Percentiles rank a stretch among this genome's conserved stretches.
These are phyloP conservation scores for Petromus typicus DNA, from an alignment of 2,113 vertebrate species.

Conservation along the genomic window DNA sequence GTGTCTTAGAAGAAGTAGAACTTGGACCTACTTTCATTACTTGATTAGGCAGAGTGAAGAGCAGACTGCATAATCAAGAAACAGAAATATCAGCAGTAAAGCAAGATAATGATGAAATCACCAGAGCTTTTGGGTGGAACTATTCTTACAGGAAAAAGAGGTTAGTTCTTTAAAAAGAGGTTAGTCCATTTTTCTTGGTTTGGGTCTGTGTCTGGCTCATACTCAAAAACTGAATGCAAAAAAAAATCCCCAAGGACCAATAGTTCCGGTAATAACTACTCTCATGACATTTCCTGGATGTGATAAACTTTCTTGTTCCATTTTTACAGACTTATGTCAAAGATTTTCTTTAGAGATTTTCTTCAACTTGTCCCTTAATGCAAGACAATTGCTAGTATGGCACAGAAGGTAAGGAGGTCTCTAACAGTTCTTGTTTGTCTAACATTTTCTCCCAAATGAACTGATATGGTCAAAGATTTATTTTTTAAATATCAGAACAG, in stretches of 20 bases:
- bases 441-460: neutral
- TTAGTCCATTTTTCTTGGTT: too few species aligned
- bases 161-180: neutral
- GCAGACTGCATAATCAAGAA: neutral
- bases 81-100: neutral
- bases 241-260: conserved; percentile 71
- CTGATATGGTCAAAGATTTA: neutral
- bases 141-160: neutral
- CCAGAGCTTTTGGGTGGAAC: neutral
- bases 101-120: neutral
- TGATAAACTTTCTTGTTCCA: conserved; percentile 45
- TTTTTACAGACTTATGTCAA: conserved; percentile 52
- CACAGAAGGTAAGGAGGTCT: neutral
- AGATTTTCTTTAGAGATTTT: conserved; percentile 40
- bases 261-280: conserved; percentile 74
- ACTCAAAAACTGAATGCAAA: conserved; percentile 59
- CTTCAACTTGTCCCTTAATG: neutral
- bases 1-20: neutral
- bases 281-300: conserved; percentile 69
- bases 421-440: neutral
- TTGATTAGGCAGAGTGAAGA: neutral
- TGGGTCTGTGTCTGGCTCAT: conserved; percentile 54
- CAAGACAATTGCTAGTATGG: neutral
- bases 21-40: neutral
- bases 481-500: neutral